Conservation (phyloP, 2,888 invertebrate species). For the Ochropacha duplaris region DNA sequence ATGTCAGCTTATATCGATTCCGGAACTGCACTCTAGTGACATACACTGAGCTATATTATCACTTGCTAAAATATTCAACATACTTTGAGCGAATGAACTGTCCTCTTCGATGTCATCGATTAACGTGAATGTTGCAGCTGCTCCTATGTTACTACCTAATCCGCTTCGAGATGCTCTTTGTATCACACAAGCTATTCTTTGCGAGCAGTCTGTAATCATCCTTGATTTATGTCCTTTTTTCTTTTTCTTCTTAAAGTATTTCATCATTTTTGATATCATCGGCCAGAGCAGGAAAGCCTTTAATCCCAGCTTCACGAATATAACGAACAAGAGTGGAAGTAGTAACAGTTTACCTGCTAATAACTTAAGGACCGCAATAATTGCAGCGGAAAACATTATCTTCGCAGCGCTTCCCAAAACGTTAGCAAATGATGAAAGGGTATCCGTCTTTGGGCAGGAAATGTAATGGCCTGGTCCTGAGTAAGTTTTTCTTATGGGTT, state of each 20-base stretch:
- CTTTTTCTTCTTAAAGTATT: slow-evolving; percentile 73
- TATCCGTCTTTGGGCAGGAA: slow-evolving; percentile 66
- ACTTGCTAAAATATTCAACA: slow-evolving; percentile 69
- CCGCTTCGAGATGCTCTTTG: slow-evolving; percentile 54
- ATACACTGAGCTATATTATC: slow-evolving; percentile 76
- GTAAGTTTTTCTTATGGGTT: slow-evolving; percentile 65
- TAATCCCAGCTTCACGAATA: slow-evolving; percentile 68
- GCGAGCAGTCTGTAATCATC: slow-evolving; percentile 67
- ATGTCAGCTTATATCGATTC: slow-evolving; percentile 75
- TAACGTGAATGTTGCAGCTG: slow-evolving; percentile 67
- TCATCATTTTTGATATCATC: slow-evolving; percentile 71
- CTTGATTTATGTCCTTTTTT: slow-evolving; percentile 63
- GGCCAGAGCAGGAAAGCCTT: slow-evolving; percentile 75
- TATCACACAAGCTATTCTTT: slow-evolving; percentile 69
- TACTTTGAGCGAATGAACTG: slow-evolving; percentile 61
- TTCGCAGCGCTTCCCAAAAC: slow-evolving; percentile 73
- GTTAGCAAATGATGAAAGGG: slow-evolving; percentile 67
- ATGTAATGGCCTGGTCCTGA: slow-evolving; percentile 55
- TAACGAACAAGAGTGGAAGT: slow-evolving; percentile 61
- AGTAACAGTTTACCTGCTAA: slow-evolving; percentile 69
- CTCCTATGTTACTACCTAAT: slow-evolving; percentile 67
- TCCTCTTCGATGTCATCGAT: slow-evolving; percentile 72
- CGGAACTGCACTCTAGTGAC: slow-evolving; percentile 74
- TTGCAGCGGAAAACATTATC: slow-evolving; percentile 71
- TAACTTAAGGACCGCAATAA: slow-evolving; percentile 68